Percentiles rank a stretch among this genome's conserved stretches.
These are phyloP conservation scores for Pitangus sulphuratus DNA, from an alignment of 2,797 vertebrate genomes.

Conservation along the genomic window DNA sequence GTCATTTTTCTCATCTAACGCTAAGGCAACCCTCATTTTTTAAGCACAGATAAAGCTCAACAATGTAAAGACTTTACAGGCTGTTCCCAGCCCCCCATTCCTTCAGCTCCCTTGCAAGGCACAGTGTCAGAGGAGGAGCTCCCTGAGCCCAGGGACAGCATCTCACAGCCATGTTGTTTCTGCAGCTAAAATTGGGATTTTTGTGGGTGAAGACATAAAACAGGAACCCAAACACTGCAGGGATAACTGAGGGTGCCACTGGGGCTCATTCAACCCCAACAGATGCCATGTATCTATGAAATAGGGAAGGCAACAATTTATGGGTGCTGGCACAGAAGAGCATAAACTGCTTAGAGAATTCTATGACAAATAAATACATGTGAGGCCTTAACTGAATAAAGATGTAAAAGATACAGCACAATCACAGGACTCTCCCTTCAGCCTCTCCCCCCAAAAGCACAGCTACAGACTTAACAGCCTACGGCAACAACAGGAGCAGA, in stretches of 20 bases:
- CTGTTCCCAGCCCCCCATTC: background rate
- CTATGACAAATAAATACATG: background rate
- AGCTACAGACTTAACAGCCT: background rate
- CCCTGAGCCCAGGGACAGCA: background rate
- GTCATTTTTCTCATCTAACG: background rate
- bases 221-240: background rate
- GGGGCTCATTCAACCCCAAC: background rate
- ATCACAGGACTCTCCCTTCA: background rate
- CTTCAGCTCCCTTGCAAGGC: background rate
- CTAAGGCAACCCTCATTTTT: background rate
- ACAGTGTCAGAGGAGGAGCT: background rate
- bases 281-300: background rate
- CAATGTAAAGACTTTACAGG: background rate
- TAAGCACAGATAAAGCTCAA: background rate
- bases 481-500: background rate
- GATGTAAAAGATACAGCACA: background rate
- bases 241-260: background rate
- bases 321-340: background rate
- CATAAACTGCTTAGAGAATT: background rate
- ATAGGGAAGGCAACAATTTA: background rate
- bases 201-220: background rate
- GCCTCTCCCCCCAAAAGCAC: background rate
- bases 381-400: background rate
- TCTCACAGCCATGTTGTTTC: background rate
- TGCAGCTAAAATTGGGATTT: background rate